Evolutionary conservation across 2,888 invertebrate genomes (phyloP).

Genomic region (Palloptera scutellata): DNA sequence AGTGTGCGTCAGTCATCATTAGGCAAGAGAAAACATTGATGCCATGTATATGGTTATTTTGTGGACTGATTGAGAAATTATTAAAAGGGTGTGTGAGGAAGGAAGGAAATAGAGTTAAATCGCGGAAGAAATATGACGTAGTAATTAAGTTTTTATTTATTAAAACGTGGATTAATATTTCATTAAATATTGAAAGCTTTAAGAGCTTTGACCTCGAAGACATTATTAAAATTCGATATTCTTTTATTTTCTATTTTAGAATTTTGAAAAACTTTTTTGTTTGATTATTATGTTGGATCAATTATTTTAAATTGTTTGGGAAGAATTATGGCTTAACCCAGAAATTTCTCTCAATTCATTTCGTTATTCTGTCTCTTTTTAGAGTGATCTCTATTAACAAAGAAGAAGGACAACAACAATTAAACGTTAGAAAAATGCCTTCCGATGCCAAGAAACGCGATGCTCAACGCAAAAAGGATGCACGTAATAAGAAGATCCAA

Average conservation of each 20-base stretch:
- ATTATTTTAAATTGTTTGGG: neutral
- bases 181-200: too few relatives aligned
- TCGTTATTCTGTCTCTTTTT: neutral
- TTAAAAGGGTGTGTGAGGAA: neutral
- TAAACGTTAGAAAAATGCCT: constrained; percentile 75
- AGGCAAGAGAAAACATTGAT: too few relatives aligned
- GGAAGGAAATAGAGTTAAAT: too few relatives aligned
- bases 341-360: neutral
- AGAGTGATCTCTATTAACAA: neutral
- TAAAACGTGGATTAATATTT: too few relatives aligned
- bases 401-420: neutral
- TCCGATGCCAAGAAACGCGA: constrained; percentile 99
- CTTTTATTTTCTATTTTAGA: too few relatives aligned
- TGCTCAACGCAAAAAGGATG: constrained; percentile 96
- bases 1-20: neutral
- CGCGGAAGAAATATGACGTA: too few relatives aligned
- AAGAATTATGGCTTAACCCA: neutral
- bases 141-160: too few relatives aligned
- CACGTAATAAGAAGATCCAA: constrained; percentile 70
- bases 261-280: neutral
- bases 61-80: neutral
- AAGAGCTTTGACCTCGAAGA: too few relatives aligned
- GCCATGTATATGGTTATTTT: neutral
- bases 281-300: neutral
- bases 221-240: neutral